phyloP scores from a whole-genome alignment of 2,113 vertebrate genomes.

The Anguilla rostrata region DNA sequence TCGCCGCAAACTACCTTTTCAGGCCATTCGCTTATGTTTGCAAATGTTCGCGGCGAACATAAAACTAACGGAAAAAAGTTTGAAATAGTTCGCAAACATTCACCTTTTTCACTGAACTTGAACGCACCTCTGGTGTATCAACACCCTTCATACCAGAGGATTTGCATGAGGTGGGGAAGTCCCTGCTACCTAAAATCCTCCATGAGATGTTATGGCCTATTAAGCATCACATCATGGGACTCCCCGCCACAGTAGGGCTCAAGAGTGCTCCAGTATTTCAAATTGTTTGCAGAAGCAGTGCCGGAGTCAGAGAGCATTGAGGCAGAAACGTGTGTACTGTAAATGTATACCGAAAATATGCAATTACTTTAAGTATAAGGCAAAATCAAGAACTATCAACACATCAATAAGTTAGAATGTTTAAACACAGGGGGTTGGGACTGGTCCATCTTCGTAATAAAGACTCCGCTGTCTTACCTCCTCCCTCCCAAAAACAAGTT shows the following conservation, averaged over 20 bases:
- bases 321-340: background rate
- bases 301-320: background rate
- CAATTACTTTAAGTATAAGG: background rate
- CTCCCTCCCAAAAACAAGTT: background rate
- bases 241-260: background rate
- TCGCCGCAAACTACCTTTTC: no score
- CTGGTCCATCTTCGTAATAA: background rate
- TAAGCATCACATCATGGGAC: no score
- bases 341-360: background rate
- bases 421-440: background rate
- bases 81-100: no score
- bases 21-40: no score
- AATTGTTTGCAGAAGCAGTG: background rate
- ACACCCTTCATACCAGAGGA: background rate
- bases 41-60: no score
- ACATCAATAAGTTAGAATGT: background rate
- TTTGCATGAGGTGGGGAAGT: background rate
- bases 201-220: no score
- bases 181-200: background rate
- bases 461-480: background rate
- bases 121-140: background rate
- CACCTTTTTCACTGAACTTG: no score
- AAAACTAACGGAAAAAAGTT: no score
- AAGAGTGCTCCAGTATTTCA: background rate
- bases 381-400: background rate